phyloP scores from a whole-genome alignment of 2,888 invertebrate genomes.

The Nomada ferruginata region DNA sequence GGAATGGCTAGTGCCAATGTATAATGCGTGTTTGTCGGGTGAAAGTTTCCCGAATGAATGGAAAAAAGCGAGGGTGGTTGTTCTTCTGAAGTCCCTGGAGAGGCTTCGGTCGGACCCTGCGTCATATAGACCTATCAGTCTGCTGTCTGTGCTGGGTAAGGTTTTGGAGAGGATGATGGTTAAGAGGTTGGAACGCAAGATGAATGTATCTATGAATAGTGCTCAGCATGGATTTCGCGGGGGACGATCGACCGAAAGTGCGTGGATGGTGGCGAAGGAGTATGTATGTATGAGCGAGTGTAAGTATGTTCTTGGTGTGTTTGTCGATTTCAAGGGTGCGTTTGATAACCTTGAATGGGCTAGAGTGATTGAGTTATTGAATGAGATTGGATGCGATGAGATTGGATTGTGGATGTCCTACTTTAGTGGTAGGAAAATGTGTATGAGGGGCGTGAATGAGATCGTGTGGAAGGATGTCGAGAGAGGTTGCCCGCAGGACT shows the following conservation, averaged over 20 bases:
- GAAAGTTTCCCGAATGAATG: not conserved
- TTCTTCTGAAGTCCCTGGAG: not conserved
- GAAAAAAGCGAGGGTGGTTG: not conserved
- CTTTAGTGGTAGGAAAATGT: not conserved
- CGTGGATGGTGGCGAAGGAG: too few species aligned
- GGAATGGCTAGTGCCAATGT: not conserved
- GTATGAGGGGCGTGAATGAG: not conserved
- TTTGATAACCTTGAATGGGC: slow-evolving; percentile 4
- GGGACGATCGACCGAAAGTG: not conserved
- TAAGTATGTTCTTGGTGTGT: too few species aligned
- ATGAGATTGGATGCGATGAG: slow-evolving; percentile 7
- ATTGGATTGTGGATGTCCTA: slow-evolving; percentile 3
- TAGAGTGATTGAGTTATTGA: slow-evolving; percentile 12
- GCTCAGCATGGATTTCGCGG: slow-evolving; percentile 14
- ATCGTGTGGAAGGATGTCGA: not conserved
- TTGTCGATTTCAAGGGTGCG: slow-evolving; percentile 7
- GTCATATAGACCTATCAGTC: not conserved
- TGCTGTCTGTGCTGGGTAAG: not conserved
- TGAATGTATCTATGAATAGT: not conserved
- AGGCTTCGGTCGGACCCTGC: not conserved
- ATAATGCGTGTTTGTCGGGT: not conserved
- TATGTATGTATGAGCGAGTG: too few species aligned
- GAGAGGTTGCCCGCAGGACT: not conserved
- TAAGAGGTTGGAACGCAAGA: not conserved
- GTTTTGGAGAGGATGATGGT: slow-evolving; percentile 15